Base-by-base conservation (phyloP, 2,113 vertebrate genomes). In the Passer montanus region DNA sequence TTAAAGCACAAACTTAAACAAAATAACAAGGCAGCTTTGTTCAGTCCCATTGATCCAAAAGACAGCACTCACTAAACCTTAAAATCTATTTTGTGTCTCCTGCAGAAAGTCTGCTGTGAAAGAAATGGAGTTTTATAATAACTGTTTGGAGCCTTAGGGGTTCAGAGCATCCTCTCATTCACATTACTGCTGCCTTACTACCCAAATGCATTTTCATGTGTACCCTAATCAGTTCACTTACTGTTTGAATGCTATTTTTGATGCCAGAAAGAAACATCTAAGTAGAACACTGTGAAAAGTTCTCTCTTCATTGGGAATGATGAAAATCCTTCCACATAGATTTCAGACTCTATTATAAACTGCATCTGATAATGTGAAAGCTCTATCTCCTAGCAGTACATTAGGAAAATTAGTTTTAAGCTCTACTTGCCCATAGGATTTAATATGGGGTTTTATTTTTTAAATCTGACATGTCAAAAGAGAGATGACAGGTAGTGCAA, bases 91-190 rank as follows among this genome's bases (percentile, higher is more conserved):
- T 81, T 63, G 31, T 55, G 31, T 76, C 60, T 90, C 79, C 83
- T 81, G 80, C 72, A 93, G 90, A 86, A 95, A 70, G 35, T 96
- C 90, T 89, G 59, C 83, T 86, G 83, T 74, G 88, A 94, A 93
- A 74, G 64, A 96, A 95, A 94, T 74, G 30, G 63, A 83, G 63
- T 77, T 89, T 92, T 81, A 64, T 89, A 84, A 60, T 86, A 84
- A 81, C 78, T 50, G 84, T 74, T 93, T 75, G 43, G 68, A 92
- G 83, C 64, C 86, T 93, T 63, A 77, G 73, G 85, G 76, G 72
- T 89, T 90, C 84, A 81, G 72, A 89, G 68, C 59, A 93, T 89
- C 35, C 56, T 90, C 55, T 69, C 63, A 55, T 79, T 94, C 90
- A 81, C 56, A 47, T 77, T 70, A 88, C 63, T 70, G 72, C 76